Evolutionary conservation across 2,888 invertebrate genomes (phyloP).

Genomic region (Tipula vernalis): DNA sequence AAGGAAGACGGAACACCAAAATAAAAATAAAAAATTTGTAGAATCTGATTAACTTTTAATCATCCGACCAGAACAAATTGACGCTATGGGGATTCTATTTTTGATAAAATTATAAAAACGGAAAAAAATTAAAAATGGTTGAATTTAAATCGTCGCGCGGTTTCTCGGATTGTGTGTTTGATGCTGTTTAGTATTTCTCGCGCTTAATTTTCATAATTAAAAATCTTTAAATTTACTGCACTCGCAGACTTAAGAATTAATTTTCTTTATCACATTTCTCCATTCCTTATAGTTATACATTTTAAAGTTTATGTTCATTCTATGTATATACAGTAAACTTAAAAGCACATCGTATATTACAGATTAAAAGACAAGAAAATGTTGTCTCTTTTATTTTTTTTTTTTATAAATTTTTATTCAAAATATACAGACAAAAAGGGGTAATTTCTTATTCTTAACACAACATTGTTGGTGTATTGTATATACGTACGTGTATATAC

Average conservation of each 20-base stretch:
- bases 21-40: background rate
- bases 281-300: background rate
- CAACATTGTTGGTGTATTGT: background rate
- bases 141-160: background rate
- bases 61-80: constrained; percentile 4
- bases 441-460: background rate
- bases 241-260: background rate
- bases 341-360: background rate
- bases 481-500: background rate
- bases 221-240: background rate
- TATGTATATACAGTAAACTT: background rate
- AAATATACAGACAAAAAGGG: background rate
- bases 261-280: background rate
- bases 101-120: background rate
- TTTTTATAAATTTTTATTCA: background rate
- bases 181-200: background rate
- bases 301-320: background rate
- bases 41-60: constrained; percentile 4
- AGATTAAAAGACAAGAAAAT: background rate
- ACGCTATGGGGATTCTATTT: constrained; percentile 4
- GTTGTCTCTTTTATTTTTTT: background rate
- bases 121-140: background rate
- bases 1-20: background rate
- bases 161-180: background rate
- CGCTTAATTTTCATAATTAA: background rate